Evolutionary conservation across 1,140 invertebrate species (phyloP).

Genomic region (Hyles euphorbiae): DNA sequence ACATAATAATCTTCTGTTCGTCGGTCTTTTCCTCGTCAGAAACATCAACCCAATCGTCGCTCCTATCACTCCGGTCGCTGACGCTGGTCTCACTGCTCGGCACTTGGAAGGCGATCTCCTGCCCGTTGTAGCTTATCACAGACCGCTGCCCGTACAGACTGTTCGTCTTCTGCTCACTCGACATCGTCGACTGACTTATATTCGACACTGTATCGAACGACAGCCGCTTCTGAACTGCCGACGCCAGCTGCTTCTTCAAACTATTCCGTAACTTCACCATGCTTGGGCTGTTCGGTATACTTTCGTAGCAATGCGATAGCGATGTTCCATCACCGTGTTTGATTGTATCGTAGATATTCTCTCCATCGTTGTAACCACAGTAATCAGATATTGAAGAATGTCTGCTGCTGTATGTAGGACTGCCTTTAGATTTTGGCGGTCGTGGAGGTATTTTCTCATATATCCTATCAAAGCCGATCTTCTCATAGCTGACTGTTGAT

Average conservation of each 20-base stretch:
- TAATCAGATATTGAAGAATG: slow-evolving; percentile 63
- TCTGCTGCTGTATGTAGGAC: slow-evolving; percentile 50
- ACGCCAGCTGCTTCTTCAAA: slow-evolving; percentile 48
- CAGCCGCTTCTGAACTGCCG: slow-evolving; percentile 54
- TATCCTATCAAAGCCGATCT: slow-evolving; percentile 66
- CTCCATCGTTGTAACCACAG: slow-evolving; percentile 61
- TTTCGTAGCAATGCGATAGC: slow-evolving; percentile 77
- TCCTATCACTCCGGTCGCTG: slow-evolving; percentile 76
- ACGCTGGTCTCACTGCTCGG: slow-evolving; percentile 68
- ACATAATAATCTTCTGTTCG: slow-evolving; percentile 71
- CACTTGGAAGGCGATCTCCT: slow-evolving; percentile 69
- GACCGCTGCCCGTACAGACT: slow-evolving; percentile 78
- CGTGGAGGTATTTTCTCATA: slow-evolving; percentile 67
- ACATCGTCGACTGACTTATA: slow-evolving; percentile 77
- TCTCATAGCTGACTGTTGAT: slow-evolving; percentile 71
- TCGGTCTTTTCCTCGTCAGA: slow-evolving; percentile 75
- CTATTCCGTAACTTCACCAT: slow-evolving; percentile 62
- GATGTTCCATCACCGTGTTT: slow-evolving; percentile 69
- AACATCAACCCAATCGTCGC: slow-evolving; percentile 81
- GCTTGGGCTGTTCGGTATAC: slow-evolving; percentile 72
- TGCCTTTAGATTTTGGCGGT: slow-evolving; percentile 45
- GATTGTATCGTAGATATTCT: slow-evolving; percentile 79
- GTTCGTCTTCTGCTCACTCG: slow-evolving; percentile 80
- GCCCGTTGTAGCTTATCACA: slow-evolving; percentile 73
- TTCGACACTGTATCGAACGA: slow-evolving; percentile 70